Evolutionary conservation across 2,113 vertebrate genomes (phyloP), one percentile per base, ranked within the genome.

Genomic region (Catharus bicknelli): DNA sequence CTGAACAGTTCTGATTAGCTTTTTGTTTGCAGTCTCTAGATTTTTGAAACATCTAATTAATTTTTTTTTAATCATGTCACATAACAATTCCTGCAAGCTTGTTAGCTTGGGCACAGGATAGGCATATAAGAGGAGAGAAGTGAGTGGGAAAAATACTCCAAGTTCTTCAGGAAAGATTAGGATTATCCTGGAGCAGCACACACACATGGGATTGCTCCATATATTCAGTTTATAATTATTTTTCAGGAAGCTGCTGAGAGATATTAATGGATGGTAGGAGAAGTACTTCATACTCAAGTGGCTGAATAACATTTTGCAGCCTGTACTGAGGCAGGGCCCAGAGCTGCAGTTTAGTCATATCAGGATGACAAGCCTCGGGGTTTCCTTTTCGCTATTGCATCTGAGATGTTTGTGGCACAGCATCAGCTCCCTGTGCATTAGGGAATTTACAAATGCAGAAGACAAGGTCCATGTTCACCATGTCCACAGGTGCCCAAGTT

Each of bases 181-280:
- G 20, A 11, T 43, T 81, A 13, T 48, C 43, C 55, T 95, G 63
- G 50, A 92, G 54, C 15, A 80, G 32, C 22, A 63, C 38, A n/a
- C 38, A 30, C 26, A 38, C 0, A 0, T 45, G 19, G 55, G 10
- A 63, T 77, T 74, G 16, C 18, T 88, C 61, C 32, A 36, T 61
- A 45, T 57, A 51, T 0, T 7, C 13, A n/a, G 64, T 81, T 82
- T 48, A 67, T 67, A 78, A 78, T 78, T 75, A 72, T 43, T 55
- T 93, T 36, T 89, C 53, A 78, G 81, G 69, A 90, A 95, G 48
- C 43, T 86, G 80, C 55, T 90, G 72, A 88, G 79, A 86, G 55
- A 83, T 83, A 83, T 54, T 90, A 80, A 68, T 1, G 6, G 11
- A 32, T 3, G 0, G 40, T 74, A 86, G 36, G 25, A 64, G 61